A percentile compares a stretch with the other conserved stretches of the same genome.
Evolutionary conservation across 92 coral and sea anemone species (phyloP).

Genomic region (Zoanthus sociatus): DNA sequence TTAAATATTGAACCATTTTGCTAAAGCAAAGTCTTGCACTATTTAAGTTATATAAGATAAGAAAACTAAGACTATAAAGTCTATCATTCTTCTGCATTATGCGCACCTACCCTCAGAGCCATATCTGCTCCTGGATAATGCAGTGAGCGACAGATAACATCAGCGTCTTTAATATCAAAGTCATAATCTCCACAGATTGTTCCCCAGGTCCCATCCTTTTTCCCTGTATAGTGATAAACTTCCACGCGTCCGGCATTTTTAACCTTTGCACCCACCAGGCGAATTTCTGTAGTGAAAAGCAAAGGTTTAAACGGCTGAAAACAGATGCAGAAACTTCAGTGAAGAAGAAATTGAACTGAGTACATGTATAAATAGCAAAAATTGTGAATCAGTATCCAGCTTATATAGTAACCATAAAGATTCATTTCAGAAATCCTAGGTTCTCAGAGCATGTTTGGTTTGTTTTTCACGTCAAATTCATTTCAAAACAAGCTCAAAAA

Average conservation of each 20-base stretch:
- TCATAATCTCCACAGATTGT: slow-evolving; percentile 29
- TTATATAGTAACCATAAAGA: no score
- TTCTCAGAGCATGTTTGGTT: no score
- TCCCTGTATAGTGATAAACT: slow-evolving; percentile 1
- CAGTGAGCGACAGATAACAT: slow-evolving; percentile 29
- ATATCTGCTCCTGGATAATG: slow-evolving; percentile 32
- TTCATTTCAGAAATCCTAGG: no score
- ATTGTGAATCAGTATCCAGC: no score
- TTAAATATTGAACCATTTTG: no score
- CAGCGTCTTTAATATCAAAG: slow-evolving; percentile 28
- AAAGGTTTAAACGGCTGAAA: neutral
- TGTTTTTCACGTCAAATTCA: no score
- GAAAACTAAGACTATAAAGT: no score
- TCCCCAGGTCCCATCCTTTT: slow-evolving; percentile 15
- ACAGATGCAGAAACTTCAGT: no score
- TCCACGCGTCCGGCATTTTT: slow-evolving; percentile 33
- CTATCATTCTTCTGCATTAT: neutral
- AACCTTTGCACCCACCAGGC: neutral
- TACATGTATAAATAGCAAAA: neutral
- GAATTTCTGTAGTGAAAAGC: neutral
- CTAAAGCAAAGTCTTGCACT: no score
- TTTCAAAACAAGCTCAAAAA: no score
- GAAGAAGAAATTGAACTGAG: neutral
- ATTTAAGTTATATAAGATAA: no score
- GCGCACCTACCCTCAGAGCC: neutral